Conservation (phyloP, 2,113 vertebrate species). For the Dascyllus trimaculatus region DNA sequence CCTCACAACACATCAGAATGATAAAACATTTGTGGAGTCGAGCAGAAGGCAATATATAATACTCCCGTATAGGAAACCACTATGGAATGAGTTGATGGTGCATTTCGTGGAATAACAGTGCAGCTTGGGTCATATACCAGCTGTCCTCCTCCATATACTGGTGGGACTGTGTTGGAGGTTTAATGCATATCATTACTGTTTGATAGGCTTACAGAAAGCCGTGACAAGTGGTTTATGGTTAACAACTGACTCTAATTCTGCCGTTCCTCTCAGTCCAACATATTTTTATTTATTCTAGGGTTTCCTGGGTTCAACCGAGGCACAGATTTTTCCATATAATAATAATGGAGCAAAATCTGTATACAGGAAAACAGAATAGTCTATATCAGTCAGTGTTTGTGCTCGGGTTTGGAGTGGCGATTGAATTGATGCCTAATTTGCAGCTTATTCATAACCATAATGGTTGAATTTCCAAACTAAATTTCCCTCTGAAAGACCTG, state of each 20-base stretch:
- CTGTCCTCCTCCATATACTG: not conserved
- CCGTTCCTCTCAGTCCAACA: conserved; percentile 6
- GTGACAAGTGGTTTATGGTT: conserved; percentile 61
- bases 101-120: conserved; percentile 46
- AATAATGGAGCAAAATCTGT: conserved; percentile 9
- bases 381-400: not conserved
- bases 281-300: conserved; percentile 20
- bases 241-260: conserved; percentile 32
- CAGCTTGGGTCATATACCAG: conserved; percentile 30
- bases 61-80: conserved; percentile 36
- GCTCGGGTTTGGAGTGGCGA: not conserved
- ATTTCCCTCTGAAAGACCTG: conserved; percentile 19
- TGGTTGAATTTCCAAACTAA: conserved; percentile 5
- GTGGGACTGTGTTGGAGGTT: conserved; percentile 32
- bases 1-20: conserved; percentile 48
- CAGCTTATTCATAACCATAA: conserved; percentile 47
- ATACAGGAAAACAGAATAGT: conserved; percentile 16
- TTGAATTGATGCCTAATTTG: conserved; percentile 28
- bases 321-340: conserved; percentile 5
- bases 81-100: conserved; percentile 44
- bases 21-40: conserved; percentile 34
- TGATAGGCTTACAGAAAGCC: conserved; percentile 55
- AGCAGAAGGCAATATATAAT: conserved; percentile 23
- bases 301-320: conserved; percentile 15
- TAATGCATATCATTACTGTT: conserved; percentile 63